A percentile compares a stretch with the other conserved stretches of the same genome.
Evolutionary conservation across 2,797 vertebrate species (phyloP).

Genomic region (Enoplosus armatus): DNA sequence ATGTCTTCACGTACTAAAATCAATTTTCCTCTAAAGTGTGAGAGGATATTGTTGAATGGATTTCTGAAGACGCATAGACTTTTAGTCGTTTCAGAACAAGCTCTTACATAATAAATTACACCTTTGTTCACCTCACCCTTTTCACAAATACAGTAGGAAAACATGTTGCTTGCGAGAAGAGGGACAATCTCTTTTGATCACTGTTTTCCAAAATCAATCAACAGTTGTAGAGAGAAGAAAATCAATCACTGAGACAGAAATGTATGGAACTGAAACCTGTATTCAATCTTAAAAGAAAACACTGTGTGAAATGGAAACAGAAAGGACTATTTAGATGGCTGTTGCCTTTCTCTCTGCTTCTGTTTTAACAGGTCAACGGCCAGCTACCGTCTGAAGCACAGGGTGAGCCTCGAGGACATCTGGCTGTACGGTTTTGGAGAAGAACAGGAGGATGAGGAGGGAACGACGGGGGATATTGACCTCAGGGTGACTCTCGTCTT

Average conservation of each 20-base stretch:
- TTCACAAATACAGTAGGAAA: too few species aligned
- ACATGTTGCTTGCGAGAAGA: neutral
- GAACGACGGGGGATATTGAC: constrained; percentile 38
- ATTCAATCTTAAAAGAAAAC: neutral
- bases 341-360: neutral
- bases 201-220: neutral
- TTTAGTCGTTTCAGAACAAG: too few species aligned
- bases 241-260: neutral
- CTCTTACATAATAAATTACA: too few species aligned
- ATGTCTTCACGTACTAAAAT: neutral
- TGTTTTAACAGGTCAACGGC: constrained; percentile 68
- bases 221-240: neutral
- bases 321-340: neutral
- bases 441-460: constrained; percentile 60
- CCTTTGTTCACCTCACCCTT: too few species aligned
- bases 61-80: too few species aligned
- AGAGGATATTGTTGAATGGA: too few species aligned
- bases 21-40: too few species aligned
- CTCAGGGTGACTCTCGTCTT: constrained; percentile 72
- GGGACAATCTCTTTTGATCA: neutral
- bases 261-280: constrained; percentile 35
- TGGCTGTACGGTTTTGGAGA: constrained; percentile 73
- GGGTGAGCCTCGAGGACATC: constrained; percentile 75
- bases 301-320: neutral
- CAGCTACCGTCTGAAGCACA: constrained; percentile 82